Evolutionary conservation across 2,888 invertebrate genomes (phyloP).

Genomic region (Cantharis rustica): DNA sequence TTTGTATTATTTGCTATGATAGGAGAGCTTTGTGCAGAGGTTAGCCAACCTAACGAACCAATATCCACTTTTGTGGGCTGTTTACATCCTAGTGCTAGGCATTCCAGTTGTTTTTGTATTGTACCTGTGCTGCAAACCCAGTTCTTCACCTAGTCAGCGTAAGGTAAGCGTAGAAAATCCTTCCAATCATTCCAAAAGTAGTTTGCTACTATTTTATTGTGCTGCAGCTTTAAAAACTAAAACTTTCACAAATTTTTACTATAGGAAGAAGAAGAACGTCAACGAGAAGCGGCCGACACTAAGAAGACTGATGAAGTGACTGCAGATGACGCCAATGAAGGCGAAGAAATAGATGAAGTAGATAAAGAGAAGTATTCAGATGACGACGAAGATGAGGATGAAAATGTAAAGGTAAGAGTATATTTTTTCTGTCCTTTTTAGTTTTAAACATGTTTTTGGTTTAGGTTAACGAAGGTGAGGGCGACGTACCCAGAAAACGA

Average conservation of each 20-base stretch:
- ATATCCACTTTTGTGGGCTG: conserved; percentile 90
- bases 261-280: conserved; percentile 57
- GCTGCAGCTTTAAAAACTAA: not conserved
- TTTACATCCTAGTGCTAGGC: conserved; percentile 78
- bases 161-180: conserved; percentile 15
- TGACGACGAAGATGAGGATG: conserved; percentile 45
- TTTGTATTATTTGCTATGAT: conserved; percentile 42
- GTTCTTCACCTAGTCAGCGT: conserved; percentile 44
- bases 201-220: not conserved
- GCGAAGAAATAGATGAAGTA: conserved; percentile 47
- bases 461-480: conserved; percentile 33
- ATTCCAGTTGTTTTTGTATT: conserved; percentile 79
- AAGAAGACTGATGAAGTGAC: conserved; percentile 76
- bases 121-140: conserved; percentile 77
- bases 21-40: conserved; percentile 82
- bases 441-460: conserved; percentile 6
- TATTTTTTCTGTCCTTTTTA: not conserved
- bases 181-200: not conserved
- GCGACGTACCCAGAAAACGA: conserved; percentile 49
- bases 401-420: not conserved
- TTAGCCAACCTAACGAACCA: conserved; percentile 78
- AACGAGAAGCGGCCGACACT: conserved; percentile 57
- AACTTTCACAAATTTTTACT: conserved; percentile 3
- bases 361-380: conserved; percentile 44
- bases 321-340: conserved; percentile 63